Evolutionary conservation across 2,888 invertebrate species (phyloP).

Genomic region (Orthosia gothica): DNA sequence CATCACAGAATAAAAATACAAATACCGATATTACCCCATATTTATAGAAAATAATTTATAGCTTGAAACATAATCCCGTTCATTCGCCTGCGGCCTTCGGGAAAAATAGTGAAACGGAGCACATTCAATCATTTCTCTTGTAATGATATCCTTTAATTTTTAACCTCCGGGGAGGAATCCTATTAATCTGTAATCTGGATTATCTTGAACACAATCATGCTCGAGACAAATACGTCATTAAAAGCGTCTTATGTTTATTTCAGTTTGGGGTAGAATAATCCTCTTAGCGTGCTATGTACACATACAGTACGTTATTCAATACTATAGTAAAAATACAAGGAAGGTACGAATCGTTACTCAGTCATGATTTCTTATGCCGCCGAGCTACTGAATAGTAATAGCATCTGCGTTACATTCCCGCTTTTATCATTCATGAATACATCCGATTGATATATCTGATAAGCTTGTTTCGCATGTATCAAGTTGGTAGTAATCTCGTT

Average conservation of each 20-base stretch:
- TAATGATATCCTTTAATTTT: conserved; percentile 63
- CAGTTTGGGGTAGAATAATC: conserved; percentile 69
- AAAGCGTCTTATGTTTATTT: conserved; percentile 73
- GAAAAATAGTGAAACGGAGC: conserved; percentile 44
- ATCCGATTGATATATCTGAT: conserved; percentile 47
- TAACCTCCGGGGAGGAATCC: conserved; percentile 62
- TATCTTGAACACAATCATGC: conserved; percentile 82
- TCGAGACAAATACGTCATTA: conserved; percentile 79
- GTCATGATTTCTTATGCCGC: conserved; percentile 60
- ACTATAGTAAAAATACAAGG: conserved; percentile 55
- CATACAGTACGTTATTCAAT: conserved; percentile 50
- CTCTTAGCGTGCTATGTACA: conserved; percentile 67
- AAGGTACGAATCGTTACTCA: conserved; percentile 44
- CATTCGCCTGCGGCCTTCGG: conserved; percentile 17
- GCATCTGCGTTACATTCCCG: conserved; percentile 38
- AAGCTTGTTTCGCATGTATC: conserved; percentile 20
- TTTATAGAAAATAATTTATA: conserved; percentile 24
- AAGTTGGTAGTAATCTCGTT: conserved; percentile 3
- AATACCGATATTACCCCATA: conserved; percentile 1
- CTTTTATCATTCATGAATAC: conserved; percentile 61
- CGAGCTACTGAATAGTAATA: conserved; percentile 58
- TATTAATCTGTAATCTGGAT: conserved; percentile 85
- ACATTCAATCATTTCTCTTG: conserved; percentile 54
- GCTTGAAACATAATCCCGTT: conserved; percentile 28
- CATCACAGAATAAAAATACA: not conserved